phyloP scores from a whole-genome alignment of 2,888 invertebrate species.

The Nomada flava region DNA sequence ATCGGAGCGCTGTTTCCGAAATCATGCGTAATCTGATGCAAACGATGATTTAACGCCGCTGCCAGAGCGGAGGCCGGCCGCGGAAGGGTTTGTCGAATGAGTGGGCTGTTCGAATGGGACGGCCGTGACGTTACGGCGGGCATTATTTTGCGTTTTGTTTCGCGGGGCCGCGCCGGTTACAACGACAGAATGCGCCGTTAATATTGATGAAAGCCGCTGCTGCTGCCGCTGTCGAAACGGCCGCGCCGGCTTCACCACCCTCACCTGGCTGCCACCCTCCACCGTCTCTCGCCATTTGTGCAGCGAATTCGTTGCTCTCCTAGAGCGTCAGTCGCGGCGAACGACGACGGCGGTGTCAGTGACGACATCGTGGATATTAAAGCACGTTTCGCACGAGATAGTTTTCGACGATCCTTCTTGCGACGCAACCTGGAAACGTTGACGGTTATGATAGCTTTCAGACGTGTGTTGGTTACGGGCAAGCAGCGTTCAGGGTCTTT shows the following conservation, averaged over 20 bases:
- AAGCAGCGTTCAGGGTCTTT: too few relatives aligned
- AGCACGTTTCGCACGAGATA: too few relatives aligned
- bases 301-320: conserved; percentile 17
- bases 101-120: conserved; percentile 17
- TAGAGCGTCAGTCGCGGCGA: neutral
- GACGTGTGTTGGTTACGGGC: too few relatives aligned
- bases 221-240: conserved; percentile 42
- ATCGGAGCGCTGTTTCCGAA: conserved; percentile 60
- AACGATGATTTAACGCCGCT: conserved; percentile 65
- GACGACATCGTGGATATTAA: too few relatives aligned
- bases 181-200: conserved; percentile 63
- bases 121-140: conserved; percentile 34
- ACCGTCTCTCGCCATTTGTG: neutral
- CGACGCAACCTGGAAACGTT: too few relatives aligned
- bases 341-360: too few relatives aligned
- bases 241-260: conserved; percentile 45
- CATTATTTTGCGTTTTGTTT: conserved; percentile 69
- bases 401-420: too few relatives aligned
- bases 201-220: conserved; percentile 68
- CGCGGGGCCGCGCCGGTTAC: conserved; percentile 53
- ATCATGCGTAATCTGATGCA: conserved; percentile 66
- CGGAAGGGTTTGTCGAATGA: conserved; percentile 37
- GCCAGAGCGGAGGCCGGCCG: conserved; percentile 1
- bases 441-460: too few relatives aligned
- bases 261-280: neutral